phyloP scores from a whole-genome alignment of 2,797 vertebrate genomes.

The Novumbra hubbsi region DNA sequence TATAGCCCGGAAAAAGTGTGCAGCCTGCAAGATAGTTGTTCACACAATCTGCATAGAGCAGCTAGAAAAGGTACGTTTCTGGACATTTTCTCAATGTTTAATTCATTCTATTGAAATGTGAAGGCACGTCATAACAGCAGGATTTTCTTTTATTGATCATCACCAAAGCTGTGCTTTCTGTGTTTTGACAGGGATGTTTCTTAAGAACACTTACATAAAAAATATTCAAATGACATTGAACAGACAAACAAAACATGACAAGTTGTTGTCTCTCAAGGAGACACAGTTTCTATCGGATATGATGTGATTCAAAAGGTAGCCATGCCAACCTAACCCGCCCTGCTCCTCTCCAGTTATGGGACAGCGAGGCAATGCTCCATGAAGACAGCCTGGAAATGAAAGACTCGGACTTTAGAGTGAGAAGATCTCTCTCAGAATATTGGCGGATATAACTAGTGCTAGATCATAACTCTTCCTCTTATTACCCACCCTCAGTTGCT shows the following conservation, averaged over 20 bases:
- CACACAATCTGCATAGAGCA: constrained; percentile 91
- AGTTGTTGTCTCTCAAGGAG: constrained; percentile 1
- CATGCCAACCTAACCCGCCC: constrained; percentile 37
- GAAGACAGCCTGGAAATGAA: constrained; percentile 55
- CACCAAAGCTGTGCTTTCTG: not conserved
- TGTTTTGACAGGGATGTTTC: too few relatives aligned
- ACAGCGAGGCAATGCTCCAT: constrained; percentile 51
- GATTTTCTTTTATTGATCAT: not conserved
- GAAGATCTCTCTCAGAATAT: constrained; percentile 27
- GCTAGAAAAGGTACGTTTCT: constrained; percentile 85
- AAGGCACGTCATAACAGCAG: not conserved
- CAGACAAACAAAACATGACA: too few relatives aligned
- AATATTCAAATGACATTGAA: too few relatives aligned
- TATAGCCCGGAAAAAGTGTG: constrained; percentile 87
- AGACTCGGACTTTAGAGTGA: constrained; percentile 73
- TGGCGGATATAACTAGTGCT: not conserved
- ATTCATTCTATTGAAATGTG: not conserved
- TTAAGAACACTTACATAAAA: too few relatives aligned
- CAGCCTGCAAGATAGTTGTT: constrained; percentile 92
- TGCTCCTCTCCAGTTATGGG: constrained; percentile 62
- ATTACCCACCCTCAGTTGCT: not conserved
- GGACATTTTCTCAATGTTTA: not conserved
- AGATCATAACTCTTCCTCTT: not conserved
- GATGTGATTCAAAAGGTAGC: constrained; percentile 26
- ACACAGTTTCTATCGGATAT: not conserved